Evolutionary conservation across 2,888 invertebrate genomes (phyloP), one percentile per base, ranked within the genome.

Genomic region (Dyspetes luteomarginatus): DNA sequence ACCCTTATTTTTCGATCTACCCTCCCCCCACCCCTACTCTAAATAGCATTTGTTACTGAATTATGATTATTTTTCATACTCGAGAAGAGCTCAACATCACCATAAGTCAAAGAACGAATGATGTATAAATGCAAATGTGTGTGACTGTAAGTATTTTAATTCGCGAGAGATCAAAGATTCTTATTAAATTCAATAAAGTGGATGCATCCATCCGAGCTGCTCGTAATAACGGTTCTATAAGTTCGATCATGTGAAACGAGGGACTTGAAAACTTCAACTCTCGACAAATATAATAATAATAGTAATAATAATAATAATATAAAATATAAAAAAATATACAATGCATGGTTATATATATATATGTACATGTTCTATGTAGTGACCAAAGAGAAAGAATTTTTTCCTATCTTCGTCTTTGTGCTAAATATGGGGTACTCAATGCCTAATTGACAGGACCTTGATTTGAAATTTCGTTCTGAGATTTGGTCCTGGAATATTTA

Each of bases 41-140:
- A 48, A 78, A 67, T 76, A 73, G 69, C 79, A 83, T 83, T 83
- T 83, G 76, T 83, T 71, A 83, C 60, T 60, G 50, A 17, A 71
- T 74, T 79, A 82, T 58, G 50, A 79, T 69, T 78, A 55, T 56
- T 64, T 55, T 45, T 65, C 71, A 64, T 48, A 58, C 48, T 48
- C 41, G 43, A 56, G 43, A 76, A 62, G 50, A 58, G 58, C 30
- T 58, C 48, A 15, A 30, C 58, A 12, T 30, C 45, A 28, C 30
- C 45, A 28, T 48, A 30, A 71, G 28, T 17, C 41, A 26, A 58
- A 36, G 17, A 45, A 50, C 58, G 75, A 50, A 30, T 55, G 62
- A 64, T 36, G 67, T n/a, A 45, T 62, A 17, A 17, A 67, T 45
- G 62, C 12, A 12, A 17, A 48, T 62, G 24, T 41, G 24, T 52